phyloP scores from a whole-genome alignment of 2,888 invertebrate species.

The Luperina testacea region DNA sequence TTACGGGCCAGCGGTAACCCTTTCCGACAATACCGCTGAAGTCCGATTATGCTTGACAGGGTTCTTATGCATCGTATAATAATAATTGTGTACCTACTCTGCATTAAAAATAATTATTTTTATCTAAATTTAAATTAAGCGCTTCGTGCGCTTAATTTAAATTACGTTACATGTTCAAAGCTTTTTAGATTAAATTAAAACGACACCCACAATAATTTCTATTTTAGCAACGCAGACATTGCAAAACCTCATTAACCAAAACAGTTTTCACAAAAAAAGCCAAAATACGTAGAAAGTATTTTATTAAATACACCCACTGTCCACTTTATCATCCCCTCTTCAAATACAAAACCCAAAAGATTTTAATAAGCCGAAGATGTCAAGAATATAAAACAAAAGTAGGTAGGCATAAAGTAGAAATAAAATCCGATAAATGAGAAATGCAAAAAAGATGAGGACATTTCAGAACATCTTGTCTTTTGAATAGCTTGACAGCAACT shows the following conservation, averaged over 20 bases:
- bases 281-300: conserved; percentile 14
- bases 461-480: conserved; percentile 47
- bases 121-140: too few relatives aligned
- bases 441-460: conserved; percentile 53
- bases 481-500: conserved; percentile 56
- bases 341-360: conserved; percentile 14
- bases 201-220: background rate
- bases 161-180: background rate
- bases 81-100: background rate
- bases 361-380: conserved; percentile 32
- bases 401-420: conserved; percentile 14
- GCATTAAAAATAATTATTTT: background rate
- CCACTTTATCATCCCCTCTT: conserved; percentile 38
- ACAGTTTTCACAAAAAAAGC: conserved; percentile 7
- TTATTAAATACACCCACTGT: conserved; percentile 38
- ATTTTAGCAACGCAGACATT: background rate
- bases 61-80: background rate
- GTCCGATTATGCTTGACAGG: background rate
- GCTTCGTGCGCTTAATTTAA: background rate
- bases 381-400: conserved; percentile 32
- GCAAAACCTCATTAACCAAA: conserved; percentile 1
- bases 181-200: background rate
- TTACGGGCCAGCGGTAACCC: too few relatives aligned
- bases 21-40: too few relatives aligned
- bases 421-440: conserved; percentile 43